Evolutionary conservation across 2,113 vertebrate species (phyloP).

Genomic region (Oreotrochilus melanogaster): DNA sequence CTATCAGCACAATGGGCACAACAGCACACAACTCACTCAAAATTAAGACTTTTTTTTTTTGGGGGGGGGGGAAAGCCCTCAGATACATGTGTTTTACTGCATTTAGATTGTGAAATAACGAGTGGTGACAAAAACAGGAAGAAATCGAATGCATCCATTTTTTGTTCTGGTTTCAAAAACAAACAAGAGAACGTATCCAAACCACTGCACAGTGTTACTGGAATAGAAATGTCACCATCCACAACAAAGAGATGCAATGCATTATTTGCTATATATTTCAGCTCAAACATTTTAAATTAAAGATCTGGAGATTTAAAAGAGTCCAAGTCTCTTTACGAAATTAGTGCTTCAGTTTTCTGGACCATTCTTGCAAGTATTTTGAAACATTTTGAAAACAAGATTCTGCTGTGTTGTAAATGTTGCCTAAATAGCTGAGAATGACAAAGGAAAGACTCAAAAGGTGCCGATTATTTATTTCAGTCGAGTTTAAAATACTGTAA

Average conservation of each 20-base stretch:
- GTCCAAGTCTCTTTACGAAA: background rate
- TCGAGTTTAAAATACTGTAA: background rate
- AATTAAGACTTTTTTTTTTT: background rate
- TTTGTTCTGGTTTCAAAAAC: background rate
- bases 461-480: background rate
- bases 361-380: background rate
- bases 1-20: background rate
- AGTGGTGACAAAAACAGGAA: background rate
- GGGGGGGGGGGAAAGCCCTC: rapidly evolving
- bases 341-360: background rate
- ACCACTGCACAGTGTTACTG: background rate
- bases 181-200: background rate
- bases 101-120: background rate
- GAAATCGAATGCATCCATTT: background rate
- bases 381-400: background rate
- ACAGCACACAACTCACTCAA: background rate
- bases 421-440: background rate
- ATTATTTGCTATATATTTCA: background rate
- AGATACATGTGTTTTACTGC: background rate
- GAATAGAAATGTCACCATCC: background rate
- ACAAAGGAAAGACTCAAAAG: background rate
- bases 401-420: background rate
- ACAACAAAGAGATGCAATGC: background rate
- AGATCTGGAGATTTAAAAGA: background rate
- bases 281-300: background rate